Evolutionary conservation across 2,888 invertebrate species (phyloP).

Genomic region (Coremacera marginata): DNA sequence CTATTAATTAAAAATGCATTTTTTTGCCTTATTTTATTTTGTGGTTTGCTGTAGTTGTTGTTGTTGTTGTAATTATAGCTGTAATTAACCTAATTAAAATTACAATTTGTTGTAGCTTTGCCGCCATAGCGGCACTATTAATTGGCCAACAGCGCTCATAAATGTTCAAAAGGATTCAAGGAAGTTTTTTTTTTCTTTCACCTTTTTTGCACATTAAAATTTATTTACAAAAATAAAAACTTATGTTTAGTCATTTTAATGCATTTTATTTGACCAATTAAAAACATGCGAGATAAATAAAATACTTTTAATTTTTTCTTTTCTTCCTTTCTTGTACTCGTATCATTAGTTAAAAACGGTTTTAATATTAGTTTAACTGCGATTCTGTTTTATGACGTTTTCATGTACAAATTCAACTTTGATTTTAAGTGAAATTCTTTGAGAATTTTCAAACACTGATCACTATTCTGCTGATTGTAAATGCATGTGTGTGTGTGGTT

Average conservation of each 20-base stretch:
- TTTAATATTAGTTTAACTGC: too few relatives aligned
- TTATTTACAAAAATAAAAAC: background rate
- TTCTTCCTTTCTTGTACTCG: too few relatives aligned
- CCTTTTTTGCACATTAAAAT: background rate
- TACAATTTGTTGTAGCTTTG: background rate
- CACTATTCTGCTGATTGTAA: background rate
- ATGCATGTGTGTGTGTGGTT: too few relatives aligned
- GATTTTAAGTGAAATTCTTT: background rate
- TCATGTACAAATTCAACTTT: background rate
- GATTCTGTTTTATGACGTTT: background rate
- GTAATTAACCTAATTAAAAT: conserved; percentile 37
- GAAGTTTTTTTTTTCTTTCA: background rate
- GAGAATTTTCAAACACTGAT: background rate
- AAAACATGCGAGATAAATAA: background rate
- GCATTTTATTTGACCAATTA: background rate
- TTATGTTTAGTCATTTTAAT: background rate
- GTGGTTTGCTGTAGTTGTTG: background rate
- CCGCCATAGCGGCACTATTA: background rate
- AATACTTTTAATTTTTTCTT: too few relatives aligned
- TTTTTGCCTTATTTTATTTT: background rate
- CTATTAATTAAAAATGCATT: conserved; percentile 31
- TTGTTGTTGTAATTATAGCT: conserved; percentile 16
- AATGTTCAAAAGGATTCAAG: conserved; percentile 13
- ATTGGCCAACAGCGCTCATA: background rate
- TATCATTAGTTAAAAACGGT: too few relatives aligned